Evolutionary conservation across 2,113 vertebrate species (phyloP).

Genomic region (Pardalotus punctatus): DNA sequence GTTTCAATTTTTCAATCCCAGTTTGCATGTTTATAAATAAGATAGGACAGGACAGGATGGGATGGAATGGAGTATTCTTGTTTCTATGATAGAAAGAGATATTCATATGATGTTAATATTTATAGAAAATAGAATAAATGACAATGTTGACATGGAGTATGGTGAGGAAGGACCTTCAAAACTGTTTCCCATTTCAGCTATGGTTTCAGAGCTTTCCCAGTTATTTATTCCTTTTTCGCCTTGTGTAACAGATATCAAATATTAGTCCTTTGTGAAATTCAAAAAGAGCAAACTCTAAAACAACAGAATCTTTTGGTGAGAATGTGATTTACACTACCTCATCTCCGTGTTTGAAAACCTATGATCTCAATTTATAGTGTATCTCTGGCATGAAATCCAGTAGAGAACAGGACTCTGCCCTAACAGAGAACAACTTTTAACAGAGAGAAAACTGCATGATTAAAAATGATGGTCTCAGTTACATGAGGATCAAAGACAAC

Average conservation of each 20-base stretch:
- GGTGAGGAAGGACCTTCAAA: background rate
- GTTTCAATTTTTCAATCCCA: background rate
- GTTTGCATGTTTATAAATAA: background rate
- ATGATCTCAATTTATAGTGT: background rate
- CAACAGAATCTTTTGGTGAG: background rate
- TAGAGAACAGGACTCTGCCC: background rate
- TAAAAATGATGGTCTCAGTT: background rate
- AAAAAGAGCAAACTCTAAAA: slow-evolving; percentile 6
- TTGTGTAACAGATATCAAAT: background rate
- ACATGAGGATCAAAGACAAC: background rate
- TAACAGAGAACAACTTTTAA: background rate
- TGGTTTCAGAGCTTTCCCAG: background rate
- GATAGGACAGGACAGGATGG: no score
- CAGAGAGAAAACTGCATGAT: background rate
- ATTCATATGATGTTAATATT: background rate
- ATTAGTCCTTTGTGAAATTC: slow-evolving; percentile 21
- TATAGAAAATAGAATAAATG: background rate
- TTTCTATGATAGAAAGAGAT: background rate
- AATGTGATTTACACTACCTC: background rate
- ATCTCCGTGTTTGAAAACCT: background rate
- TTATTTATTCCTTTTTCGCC: background rate
- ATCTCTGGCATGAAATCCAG: background rate
- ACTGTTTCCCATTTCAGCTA: background rate
- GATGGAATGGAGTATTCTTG: background rate
- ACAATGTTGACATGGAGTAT: background rate